These are phyloP conservation scores for Syrrhaptes paradoxus DNA, from an alignment of 2,113 vertebrate genomes.

Conservation along the genomic window DNA sequence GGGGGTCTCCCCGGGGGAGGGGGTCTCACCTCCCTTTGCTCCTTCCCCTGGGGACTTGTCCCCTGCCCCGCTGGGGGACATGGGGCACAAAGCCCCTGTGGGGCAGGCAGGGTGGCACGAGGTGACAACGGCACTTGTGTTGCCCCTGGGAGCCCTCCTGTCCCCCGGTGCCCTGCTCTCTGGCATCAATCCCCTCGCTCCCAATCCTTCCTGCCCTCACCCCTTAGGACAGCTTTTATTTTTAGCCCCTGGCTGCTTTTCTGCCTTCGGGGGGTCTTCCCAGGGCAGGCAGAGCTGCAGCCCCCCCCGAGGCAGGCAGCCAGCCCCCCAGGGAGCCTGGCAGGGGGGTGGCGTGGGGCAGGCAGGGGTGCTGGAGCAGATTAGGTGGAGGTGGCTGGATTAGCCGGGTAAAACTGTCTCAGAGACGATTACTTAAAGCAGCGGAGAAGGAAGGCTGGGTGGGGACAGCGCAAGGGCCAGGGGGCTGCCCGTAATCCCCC, in stretches of 20 bases:
- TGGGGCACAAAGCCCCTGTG: background rate
- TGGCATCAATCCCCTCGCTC: constrained; percentile 14
- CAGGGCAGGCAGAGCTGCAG: background rate
- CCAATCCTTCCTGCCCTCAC: background rate
- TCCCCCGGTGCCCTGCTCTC: background rate
- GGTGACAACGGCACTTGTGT: background rate
- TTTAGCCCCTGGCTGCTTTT: background rate
- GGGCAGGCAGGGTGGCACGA: background rate
- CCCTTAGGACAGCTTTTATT: background rate
- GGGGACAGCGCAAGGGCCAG: background rate
- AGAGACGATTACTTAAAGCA: constrained; percentile 51
- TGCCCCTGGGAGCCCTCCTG: background rate
- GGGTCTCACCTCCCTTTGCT: background rate
- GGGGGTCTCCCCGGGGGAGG: no score
- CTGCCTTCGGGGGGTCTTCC: background rate
- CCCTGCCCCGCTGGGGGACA: rapidly evolving
- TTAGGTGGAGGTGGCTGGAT: constrained; percentile 60
- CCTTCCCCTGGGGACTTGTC: background rate
- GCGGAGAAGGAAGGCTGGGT: constrained; percentile 26
- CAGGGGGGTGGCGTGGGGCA: background rate
- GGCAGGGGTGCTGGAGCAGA: background rate
- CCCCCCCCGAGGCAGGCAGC: background rate
- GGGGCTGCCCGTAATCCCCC: constrained; percentile 36
- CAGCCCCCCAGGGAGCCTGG: background rate
- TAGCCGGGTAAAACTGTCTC: background rate